These are phyloP conservation scores for Lepidocyrtoides sp. DNA, from an alignment of 2,888 invertebrate species.

Conservation along the genomic window DNA sequence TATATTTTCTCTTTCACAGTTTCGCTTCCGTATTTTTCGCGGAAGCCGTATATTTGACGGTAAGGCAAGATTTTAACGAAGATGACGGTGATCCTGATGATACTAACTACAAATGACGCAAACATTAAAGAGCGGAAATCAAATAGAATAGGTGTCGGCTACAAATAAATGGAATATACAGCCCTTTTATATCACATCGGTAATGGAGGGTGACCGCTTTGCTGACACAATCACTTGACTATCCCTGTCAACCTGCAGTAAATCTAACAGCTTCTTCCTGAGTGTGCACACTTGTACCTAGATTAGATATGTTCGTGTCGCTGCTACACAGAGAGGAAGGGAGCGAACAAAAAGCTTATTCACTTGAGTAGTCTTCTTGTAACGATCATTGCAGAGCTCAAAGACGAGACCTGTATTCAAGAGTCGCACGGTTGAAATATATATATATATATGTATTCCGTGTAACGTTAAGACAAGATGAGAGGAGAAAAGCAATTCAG, in stretches of 20 bases:
- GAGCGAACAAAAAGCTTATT: not conserved
- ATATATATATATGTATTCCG: too few relatives aligned
- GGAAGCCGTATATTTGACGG: too few relatives aligned
- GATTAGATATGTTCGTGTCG: too few relatives aligned
- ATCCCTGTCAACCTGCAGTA: constrained; percentile 9
- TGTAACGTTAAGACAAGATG: constrained; percentile 11
- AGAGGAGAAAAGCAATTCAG: constrained; percentile 27
- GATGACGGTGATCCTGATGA: not conserved
- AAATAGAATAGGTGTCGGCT: not conserved
- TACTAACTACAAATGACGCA: not conserved
- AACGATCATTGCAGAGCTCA: not conserved
- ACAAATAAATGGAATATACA: not conserved
- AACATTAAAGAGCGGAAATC: not conserved
- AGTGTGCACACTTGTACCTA: not conserved
- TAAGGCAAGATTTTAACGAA: too few relatives aligned
- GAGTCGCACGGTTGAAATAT: too few relatives aligned
- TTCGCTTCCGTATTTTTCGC: too few relatives aligned
- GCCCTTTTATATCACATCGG: not conserved
- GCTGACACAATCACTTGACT: constrained; percentile 5
- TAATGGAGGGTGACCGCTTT: constrained; percentile 49
- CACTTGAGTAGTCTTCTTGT: constrained; percentile 7
- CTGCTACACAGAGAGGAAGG: not conserved
- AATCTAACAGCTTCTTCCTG: constrained; percentile 34
- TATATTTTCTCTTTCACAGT: too few relatives aligned
- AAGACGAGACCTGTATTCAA: not conserved